Conservation (phyloP, 1,140 invertebrate genomes). For the Drosophila obscura region DNA sequence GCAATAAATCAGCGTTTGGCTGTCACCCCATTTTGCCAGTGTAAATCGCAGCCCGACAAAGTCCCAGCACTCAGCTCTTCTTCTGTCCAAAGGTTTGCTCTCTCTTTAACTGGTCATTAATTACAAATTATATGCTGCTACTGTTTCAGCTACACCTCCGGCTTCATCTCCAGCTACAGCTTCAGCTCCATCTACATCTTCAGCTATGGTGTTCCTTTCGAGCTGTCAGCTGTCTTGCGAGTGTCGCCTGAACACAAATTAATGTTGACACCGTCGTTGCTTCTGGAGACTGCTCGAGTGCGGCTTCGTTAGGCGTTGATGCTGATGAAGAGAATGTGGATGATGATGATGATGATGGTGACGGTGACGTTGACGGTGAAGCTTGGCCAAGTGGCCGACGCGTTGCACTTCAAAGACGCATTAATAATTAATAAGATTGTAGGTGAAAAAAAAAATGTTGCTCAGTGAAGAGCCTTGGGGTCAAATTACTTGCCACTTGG, state of each 20-base stretch:
- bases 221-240: slow-evolving; percentile 68
- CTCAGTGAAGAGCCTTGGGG: slow-evolving; percentile 20
- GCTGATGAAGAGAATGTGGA: slow-evolving; percentile 5
- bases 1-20: slow-evolving; percentile 82
- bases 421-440: slow-evolving; percentile 78
- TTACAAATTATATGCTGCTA: slow-evolving; percentile 79
- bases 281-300: slow-evolving; percentile 48
- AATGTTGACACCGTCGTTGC: slow-evolving; percentile 66
- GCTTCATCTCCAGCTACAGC: too few relatives aligned
- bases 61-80: neutral
- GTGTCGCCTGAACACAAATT: slow-evolving; percentile 76
- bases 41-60: slow-evolving; percentile 65
- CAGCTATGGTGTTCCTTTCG: slow-evolving; percentile 23
- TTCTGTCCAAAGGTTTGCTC: slow-evolving; percentile 40
- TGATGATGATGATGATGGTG: too few relatives aligned
- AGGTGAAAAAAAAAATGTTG: slow-evolving; percentile 39
- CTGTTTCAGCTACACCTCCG: slow-evolving; percentile 16
- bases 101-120: slow-evolving; percentile 80
- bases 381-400: slow-evolving; percentile 42
- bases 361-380: slow-evolving; percentile 17
- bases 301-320: slow-evolving; percentile 66
- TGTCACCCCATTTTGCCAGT: slow-evolving; percentile 72
- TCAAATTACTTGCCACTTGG: slow-evolving; percentile 53
- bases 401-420: slow-evolving; percentile 69
- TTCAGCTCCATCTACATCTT: too few relatives aligned